Base-by-base conservation (phyloP, 1,140 invertebrate species). In the Penaeus indicus region DNA sequence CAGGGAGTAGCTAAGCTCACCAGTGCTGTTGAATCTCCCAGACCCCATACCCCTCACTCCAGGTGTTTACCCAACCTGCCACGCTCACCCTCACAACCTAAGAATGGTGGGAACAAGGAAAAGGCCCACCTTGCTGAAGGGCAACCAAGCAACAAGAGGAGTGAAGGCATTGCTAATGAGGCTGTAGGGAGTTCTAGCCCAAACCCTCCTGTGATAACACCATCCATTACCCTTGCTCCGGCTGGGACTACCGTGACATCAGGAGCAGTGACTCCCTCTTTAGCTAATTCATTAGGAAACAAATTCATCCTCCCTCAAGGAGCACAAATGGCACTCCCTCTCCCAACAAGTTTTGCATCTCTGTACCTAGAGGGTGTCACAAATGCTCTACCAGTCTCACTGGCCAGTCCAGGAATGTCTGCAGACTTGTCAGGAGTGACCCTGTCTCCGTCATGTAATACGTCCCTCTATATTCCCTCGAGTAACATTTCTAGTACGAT, bases 341-440 rank as follows among this genome's bases (percentile, higher is more conserved):
- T 85, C 67, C 32, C 84, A 67, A 72, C 83, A 84, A 85, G 38
- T 38, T n/a, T 54, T 32, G 25, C 47, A 61, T 16, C 67, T 19
- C 54, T 47, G 16, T 85, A 61, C 84, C 69, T 60, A 62, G 54
- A 85, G 47, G 77, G 84, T 85, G 77, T 85, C 77, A 27, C 32
- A 61, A 85, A 25, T 22, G 47, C 42, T 77, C 47, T 75, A 8
- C 47, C 60, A 25, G 32, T 67, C 27, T 61, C 67, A 38, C 47
- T 85, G 25, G 47, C 84, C 77, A 61, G 63, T 77, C 22, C 84
- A 62, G 27, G 60, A 32, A 60, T 85, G 22, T 22, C 84, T 47
- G 22, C 42, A 42, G 72, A 47, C 19, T 32, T 75, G 42, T 75
- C 32, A 32, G n/a, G n/a, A 32, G 69, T 21, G 60, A 27, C 84